These are phyloP conservation scores for Natator depressus DNA, from an alignment of 2,113 vertebrate species.

Conservation along the genomic window DNA sequence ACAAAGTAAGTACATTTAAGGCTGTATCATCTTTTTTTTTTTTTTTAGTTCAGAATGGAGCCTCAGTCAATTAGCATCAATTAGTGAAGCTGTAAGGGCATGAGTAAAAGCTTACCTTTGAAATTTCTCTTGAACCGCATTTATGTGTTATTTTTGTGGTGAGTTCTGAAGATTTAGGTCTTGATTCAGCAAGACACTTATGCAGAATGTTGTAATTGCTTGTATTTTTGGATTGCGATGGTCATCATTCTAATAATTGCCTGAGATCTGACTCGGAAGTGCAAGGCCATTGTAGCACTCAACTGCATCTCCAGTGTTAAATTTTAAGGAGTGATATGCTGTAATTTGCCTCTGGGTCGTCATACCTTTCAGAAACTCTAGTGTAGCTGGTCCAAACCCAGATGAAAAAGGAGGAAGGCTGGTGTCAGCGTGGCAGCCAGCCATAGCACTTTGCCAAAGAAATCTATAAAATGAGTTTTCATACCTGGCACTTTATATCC, in stretches of 20 bases:
- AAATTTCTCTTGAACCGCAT: neutral
- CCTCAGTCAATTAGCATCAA: neutral
- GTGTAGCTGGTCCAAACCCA: neutral
- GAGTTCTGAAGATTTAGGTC: neutral
- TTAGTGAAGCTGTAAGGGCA: neutral
- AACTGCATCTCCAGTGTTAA: neutral
- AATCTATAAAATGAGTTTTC: neutral
- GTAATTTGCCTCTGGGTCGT: neutral
- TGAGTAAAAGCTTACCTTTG: neutral
- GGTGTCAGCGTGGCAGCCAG: neutral
- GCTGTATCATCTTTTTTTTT: neutral
- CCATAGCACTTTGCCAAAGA: neutral
- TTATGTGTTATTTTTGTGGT: neutral
- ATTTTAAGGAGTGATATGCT: neutral
- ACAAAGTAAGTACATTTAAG: neutral
- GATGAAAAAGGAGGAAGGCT: neutral
- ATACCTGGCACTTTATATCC: neutral
- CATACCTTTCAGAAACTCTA: neutral
- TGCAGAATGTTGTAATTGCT: neutral
- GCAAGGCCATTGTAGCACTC: neutral
- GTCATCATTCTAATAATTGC: neutral
- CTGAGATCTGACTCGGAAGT: rapidly evolving
- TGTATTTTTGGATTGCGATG: neutral
- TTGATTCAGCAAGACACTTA: neutral
- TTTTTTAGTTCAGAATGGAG: neutral